These are phyloP conservation scores for Sylvicapra grimmia DNA, from an alignment of 2,113 vertebrate species.

Conservation along the genomic window DNA sequence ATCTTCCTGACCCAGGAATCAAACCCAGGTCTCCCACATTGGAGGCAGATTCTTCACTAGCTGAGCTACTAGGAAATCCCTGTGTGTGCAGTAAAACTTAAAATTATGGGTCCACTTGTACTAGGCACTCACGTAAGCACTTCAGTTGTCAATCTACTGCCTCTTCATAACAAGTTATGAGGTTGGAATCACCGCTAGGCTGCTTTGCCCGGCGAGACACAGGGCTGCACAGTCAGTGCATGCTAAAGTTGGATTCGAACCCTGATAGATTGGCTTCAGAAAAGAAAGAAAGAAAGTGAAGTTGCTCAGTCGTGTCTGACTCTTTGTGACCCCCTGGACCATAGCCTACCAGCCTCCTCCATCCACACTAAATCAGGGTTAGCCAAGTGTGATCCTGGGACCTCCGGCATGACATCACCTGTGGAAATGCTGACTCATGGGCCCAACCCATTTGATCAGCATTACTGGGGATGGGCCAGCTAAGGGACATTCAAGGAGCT, in stretches of 20 bases:
- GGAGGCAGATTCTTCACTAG: background rate
- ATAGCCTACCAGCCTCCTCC: too few relatives aligned
- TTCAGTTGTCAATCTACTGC: background rate
- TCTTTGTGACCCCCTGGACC: too few relatives aligned
- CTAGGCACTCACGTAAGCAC: background rate
- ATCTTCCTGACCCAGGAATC: background rate
- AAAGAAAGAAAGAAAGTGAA: too few relatives aligned
- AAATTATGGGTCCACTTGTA: background rate
- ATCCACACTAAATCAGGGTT: background rate
- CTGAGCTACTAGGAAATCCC: background rate
- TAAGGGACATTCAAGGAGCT: background rate
- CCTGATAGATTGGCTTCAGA: background rate
- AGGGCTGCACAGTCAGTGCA: too few relatives aligned
- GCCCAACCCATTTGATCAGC: too few relatives aligned
- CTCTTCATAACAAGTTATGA: background rate
- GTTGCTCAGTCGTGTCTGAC: too few relatives aligned
- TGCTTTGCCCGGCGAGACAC: background rate
- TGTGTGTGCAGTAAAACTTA: background rate
- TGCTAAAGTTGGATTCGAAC: background rate
- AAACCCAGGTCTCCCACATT: background rate
- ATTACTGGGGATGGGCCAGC: background rate
- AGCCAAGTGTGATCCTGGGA: background rate
- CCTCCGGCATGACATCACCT: too few relatives aligned
- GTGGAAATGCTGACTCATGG: background rate
- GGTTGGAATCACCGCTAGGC: too few relatives aligned